These are phyloP conservation scores for Saccostrea cuccullata DNA, from an alignment of 1,140 invertebrate species.

Conservation along the genomic window DNA sequence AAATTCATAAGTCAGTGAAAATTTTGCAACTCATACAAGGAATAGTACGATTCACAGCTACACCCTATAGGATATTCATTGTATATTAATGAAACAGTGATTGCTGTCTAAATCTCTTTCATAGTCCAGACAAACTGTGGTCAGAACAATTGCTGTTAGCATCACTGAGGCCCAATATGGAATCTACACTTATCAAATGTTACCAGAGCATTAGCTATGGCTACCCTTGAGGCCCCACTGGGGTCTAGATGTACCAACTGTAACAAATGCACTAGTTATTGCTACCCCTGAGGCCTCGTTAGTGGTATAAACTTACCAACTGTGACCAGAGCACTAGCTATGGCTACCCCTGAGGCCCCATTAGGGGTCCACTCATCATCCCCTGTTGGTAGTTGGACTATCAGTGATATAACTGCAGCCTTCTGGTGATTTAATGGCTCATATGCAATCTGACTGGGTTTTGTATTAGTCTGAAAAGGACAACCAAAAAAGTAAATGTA, in stretches of 20 bases:
- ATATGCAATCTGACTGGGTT: constrained; percentile 93
- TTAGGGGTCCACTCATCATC: constrained; percentile 88
- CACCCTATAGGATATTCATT: no score
- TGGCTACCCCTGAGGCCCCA: constrained; percentile 85
- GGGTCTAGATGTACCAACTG: no score
- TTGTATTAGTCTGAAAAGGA: constrained; percentile 59
- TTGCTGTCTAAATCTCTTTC: no score
- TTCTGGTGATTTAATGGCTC: constrained; percentile 94
- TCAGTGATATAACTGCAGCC: constrained; percentile 93
- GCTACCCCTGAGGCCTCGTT: no score
- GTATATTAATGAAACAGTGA: no score
- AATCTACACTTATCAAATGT: constrained; percentile 66
- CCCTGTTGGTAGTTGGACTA: constrained; percentile 90
- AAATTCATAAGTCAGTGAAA: neutral
- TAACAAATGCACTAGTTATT: no score
- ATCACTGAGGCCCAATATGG: no score
- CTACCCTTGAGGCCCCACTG: constrained; percentile 78
- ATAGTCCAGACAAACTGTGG: no score
- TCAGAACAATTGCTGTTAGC: no score
- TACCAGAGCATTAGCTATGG: constrained; percentile 75
- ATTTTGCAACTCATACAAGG: no score
- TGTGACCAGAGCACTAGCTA: constrained; percentile 75
- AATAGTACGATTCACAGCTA: no score
- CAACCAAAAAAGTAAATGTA: neutral
- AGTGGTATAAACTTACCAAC: constrained; percentile 64